Percentiles rank a stretch among this genome's conserved stretches.
These are phyloP conservation scores for Cyphomyrus discorhynchus DNA, from an alignment of 2,113 vertebrate species.

Conservation along the genomic window DNA sequence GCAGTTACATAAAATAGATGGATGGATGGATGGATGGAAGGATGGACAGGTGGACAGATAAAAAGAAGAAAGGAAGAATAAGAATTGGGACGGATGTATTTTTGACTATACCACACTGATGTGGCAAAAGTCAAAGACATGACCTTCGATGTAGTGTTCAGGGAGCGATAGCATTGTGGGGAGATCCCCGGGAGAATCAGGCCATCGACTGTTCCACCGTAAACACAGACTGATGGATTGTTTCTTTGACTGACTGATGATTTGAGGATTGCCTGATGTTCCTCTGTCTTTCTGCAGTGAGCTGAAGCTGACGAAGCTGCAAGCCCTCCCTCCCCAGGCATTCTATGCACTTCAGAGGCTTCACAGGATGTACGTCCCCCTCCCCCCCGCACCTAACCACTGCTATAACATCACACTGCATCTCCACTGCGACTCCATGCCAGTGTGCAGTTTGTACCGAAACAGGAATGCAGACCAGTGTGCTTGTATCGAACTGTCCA, in stretches of 20 bases:
- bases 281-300: constrained; percentile 39
- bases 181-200: not conserved
- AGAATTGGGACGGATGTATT: not conserved
- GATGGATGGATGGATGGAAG: too few relatives aligned
- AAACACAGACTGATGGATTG: not conserved
- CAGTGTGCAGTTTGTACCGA: not conserved
- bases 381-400: not conserved
- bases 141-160: not conserved
- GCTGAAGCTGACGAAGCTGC: constrained; percentile 46
- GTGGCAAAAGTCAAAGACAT: not conserved
- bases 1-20: too few relatives aligned
- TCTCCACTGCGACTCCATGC: not conserved
- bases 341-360: constrained; percentile 47
- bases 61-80: too few relatives aligned
- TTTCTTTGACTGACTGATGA: not conserved
- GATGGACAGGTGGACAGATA: not conserved
- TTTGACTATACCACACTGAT: not conserved
- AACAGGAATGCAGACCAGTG: not conserved
- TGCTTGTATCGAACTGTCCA: not conserved
- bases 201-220: not conserved
- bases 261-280: not conserved
- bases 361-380: constrained; percentile 41
- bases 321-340: constrained; percentile 33
- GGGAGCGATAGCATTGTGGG: not conserved
- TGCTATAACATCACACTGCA: not conserved